Base-by-base conservation (phyloP, 2,888 invertebrate genomes). In the Callosobruchus maculatus region DNA sequence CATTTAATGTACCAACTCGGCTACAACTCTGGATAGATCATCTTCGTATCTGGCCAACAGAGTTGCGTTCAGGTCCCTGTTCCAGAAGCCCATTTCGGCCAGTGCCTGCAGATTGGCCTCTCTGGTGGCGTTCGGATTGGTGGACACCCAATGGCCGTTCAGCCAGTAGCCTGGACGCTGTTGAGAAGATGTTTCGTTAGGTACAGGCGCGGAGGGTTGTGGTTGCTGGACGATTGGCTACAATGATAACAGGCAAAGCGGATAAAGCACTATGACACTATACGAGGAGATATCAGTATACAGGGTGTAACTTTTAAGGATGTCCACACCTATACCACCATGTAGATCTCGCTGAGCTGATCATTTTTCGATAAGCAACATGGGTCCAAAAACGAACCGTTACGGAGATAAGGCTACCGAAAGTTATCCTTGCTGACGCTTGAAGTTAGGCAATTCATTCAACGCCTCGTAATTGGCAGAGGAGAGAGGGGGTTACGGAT, bases 11-110 rank as follows among this genome's bases (percentile, higher is more conserved):
- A 87, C 81, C 21, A 88, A 81, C 78, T 87, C 88, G 20, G 84
- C 83, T 67, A 88, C 84, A 22, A 88, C 88, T 78, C 84, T 82
- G 67, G 81, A 78, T 22, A 88, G 77, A 77, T 88, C 87, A 78
- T 88, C 87, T 75, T 87, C 84, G 80, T 85, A 86, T 72, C 87
- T 83, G 21, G 85, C 84, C 74, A 88, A 79, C 18, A 88, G 81
- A 13, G 86, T 85, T 4, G 85, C 85, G 80, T 88, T 88, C 26
- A 86, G 78, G 76, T 86, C 85, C 71, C 84, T 80, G 77, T 88
- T 84, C 78, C 80, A 82, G 78, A 88, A 88, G 20, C 88, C 88
- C 88, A 88, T 88, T 75, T 88, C 88, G 3, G 83, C 80, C 67
- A 88, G 80, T n/a, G 83, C 81, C 68, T 82, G 79, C 68, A 88